Conservation (phyloP, 2,113 vertebrate species). For the Protobothrops flavoviridis region DNA sequence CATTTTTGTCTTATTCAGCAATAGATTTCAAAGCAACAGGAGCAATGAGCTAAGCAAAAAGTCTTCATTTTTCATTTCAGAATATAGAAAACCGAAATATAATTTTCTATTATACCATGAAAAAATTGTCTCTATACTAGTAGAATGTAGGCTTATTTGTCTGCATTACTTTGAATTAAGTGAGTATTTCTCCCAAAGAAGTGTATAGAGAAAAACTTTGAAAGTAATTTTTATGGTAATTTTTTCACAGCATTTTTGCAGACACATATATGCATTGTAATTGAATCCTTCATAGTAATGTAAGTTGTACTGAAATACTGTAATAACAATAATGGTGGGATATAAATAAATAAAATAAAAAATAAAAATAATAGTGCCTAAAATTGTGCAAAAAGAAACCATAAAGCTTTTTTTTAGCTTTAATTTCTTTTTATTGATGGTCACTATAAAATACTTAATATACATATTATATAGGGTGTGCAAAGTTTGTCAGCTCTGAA, state of each 20-base stretch:
- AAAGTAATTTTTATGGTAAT: background rate
- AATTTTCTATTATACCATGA: background rate
- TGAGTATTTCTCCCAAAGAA: background rate
- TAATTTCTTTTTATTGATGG: background rate
- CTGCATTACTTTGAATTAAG: background rate
- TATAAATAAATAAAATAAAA: background rate
- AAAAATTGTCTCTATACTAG: background rate
- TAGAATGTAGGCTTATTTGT: background rate
- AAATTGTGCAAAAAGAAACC: background rate
- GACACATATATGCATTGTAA: background rate
- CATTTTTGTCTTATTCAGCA: slow-evolving; percentile 56
- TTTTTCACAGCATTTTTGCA: background rate
- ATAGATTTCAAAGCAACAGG: slow-evolving; percentile 60
- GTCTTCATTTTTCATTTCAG: background rate
- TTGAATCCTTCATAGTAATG: background rate
- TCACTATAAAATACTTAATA: background rate
- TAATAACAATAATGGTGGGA: background rate
- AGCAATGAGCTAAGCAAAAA: slow-evolving; percentile 53
- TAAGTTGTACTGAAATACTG: background rate
- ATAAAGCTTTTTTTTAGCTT: background rate
- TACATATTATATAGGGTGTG: background rate
- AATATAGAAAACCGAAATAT: background rate
- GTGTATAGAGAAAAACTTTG: background rate
- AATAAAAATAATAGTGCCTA: background rate
- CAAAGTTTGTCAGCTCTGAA: background rate